A percentile compares a stretch with the other conserved stretches of the same genome.
These are phyloP conservation scores for Melanostoma scalare DNA, from an alignment of 2,888 invertebrate genomes.

Conservation along the genomic window DNA sequence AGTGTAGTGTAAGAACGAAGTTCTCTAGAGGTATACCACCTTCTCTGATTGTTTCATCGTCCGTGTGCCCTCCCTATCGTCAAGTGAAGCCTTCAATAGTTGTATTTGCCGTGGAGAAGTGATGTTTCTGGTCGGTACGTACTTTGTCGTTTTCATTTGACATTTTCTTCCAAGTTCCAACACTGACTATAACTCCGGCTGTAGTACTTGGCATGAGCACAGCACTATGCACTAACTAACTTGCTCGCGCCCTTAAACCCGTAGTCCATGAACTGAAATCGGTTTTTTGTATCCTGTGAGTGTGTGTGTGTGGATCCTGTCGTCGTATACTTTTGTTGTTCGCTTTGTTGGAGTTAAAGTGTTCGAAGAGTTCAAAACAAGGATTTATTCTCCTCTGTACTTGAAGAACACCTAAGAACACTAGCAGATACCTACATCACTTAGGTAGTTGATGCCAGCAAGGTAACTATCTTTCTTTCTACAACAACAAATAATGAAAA, in stretches of 20 bases:
- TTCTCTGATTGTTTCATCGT: conserved; percentile 18
- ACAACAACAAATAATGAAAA: conserved; percentile 13
- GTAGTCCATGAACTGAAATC: conserved; percentile 33
- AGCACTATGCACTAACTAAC: background rate
- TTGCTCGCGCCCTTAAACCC: conserved; percentile 26
- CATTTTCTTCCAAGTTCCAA: conserved; percentile 42
- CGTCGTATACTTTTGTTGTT: conserved; percentile 29
- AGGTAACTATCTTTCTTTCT: conserved; percentile 36
- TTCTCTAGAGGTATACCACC: conserved; percentile 51
- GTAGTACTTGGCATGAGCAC: background rate
- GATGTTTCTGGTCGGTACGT: conserved; percentile 40
- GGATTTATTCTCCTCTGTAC: conserved; percentile 22
- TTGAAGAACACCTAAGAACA: background rate
- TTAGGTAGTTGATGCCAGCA: conserved; percentile 17
- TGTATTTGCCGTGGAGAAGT: conserved; percentile 4
- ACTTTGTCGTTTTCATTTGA: conserved; percentile 62
- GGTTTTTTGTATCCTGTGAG: background rate
- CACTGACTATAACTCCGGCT: conserved; percentile 2
- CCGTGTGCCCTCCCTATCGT: background rate
- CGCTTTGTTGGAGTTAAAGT: conserved; percentile 37
- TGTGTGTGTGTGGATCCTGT: conserved; percentile 35
- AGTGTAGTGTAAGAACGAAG: conserved; percentile 52
- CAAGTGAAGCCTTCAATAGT: conserved; percentile 2
- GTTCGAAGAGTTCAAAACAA: conserved; percentile 41
- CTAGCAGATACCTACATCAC: background rate